Conservation (phyloP, 2,888 invertebrate species). For the Metalampra italica region DNA sequence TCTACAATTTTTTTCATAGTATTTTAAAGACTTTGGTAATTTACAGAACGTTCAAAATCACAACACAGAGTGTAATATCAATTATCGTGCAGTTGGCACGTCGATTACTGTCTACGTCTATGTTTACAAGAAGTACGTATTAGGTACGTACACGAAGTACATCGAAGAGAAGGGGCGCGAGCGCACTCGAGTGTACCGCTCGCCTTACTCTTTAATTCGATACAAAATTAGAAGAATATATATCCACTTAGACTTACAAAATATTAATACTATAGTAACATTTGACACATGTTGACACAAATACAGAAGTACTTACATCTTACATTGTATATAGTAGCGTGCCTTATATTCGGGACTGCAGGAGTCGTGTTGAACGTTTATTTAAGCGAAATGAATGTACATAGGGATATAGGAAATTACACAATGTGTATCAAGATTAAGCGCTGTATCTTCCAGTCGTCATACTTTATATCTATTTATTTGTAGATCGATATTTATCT, state of each 20-base stretch:
- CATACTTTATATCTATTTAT: slow-evolving; percentile 2
- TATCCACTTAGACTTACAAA: slow-evolving; percentile 74
- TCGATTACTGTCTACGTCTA: slow-evolving; percentile 51
- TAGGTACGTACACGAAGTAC: slow-evolving; percentile 43
- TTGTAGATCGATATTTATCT: slow-evolving; percentile 7
- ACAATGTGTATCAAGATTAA: background rate
- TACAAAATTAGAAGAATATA: slow-evolving; percentile 79
- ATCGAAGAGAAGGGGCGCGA: slow-evolving; percentile 22
- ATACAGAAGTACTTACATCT: slow-evolving; percentile 57
- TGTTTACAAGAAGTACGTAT: slow-evolving; percentile 60
- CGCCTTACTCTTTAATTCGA: slow-evolving; percentile 27
- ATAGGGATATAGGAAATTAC: background rate
- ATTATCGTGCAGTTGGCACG: slow-evolving; percentile 74
- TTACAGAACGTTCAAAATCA: slow-evolving; percentile 79
- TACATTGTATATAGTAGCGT: no score
- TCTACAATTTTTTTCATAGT: slow-evolving; percentile 66
- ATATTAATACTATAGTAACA: slow-evolving; percentile 66
- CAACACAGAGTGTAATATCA: slow-evolving; percentile 80
- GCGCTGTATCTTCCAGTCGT: slow-evolving; percentile 5
- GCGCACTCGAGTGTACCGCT: slow-evolving; percentile 12
- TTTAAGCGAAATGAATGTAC: slow-evolving; percentile 16
- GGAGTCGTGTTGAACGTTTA: slow-evolving; percentile 17
- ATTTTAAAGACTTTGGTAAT: slow-evolving; percentile 70
- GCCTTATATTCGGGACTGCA: slow-evolving; percentile 43
- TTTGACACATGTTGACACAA: slow-evolving; percentile 58